Evolutionary conservation across 2,888 invertebrate genomes (phyloP).

Genomic region (Lepidochrysops patricia): DNA sequence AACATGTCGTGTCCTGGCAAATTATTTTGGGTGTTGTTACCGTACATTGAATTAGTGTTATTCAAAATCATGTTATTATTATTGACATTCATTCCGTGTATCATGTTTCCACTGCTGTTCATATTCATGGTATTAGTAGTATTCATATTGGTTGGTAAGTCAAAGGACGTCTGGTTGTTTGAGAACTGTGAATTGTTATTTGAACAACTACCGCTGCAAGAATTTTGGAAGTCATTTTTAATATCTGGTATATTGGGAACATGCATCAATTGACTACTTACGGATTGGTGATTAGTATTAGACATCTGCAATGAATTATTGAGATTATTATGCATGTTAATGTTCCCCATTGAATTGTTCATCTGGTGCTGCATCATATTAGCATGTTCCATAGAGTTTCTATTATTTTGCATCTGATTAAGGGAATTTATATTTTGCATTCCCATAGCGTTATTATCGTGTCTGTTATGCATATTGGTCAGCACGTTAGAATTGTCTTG

Average conservation of each 20-base stretch:
- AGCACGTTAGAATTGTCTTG: constrained; percentile 50
- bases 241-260: constrained; percentile 64
- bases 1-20: constrained; percentile 57
- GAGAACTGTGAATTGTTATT: constrained; percentile 52
- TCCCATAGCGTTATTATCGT: constrained; percentile 52
- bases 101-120: constrained; percentile 45
- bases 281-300: constrained; percentile 51
- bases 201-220: constrained; percentile 61
- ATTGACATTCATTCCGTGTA: constrained; percentile 56
- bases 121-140: constrained; percentile 49
- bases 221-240: constrained; percentile 63
- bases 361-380: constrained; percentile 65
- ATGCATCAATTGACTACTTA: constrained; percentile 60
- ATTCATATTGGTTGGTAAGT: constrained; percentile 57
- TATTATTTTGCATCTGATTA: constrained; percentile 60
- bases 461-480: constrained; percentile 54
- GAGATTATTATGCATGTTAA: constrained; percentile 57
- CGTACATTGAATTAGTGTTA: constrained; percentile 49
- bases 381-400: constrained; percentile 57
- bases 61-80: constrained; percentile 60
- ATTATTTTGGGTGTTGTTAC: constrained; percentile 43
- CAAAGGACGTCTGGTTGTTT: constrained; percentile 53
- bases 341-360: constrained; percentile 52
- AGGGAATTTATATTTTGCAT: constrained; percentile 59
- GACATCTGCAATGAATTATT: constrained; percentile 58